phyloP scores from a whole-genome alignment of 1,140 invertebrate genomes.

The Tenebrio molitor region DNA sequence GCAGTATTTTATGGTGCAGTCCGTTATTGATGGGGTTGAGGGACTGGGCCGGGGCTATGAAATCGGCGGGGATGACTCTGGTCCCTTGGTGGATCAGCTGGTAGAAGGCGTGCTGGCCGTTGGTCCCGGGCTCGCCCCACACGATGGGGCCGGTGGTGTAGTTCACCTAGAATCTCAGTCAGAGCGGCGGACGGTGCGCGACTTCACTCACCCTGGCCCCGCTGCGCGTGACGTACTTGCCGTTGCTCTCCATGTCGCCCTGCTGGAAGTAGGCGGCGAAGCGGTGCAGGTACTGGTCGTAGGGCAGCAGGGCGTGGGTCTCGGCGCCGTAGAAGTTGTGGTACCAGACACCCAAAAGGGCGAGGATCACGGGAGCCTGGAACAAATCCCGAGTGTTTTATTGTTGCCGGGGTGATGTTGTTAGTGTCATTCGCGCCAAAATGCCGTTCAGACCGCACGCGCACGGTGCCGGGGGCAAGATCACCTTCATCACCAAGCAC shows the following conservation, averaged over 20 bases:
- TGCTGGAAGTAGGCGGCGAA: constrained; percentile 99
- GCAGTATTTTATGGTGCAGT: constrained; percentile 87
- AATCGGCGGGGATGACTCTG: constrained; percentile 95
- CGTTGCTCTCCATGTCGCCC: constrained; percentile 99
- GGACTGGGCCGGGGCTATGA: constrained; percentile 93
- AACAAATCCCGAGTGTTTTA: constrained; percentile 59
- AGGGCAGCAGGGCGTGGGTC: constrained; percentile 96
- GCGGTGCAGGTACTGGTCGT: constrained; percentile 98
- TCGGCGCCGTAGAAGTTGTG: constrained; percentile 95
- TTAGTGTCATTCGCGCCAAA: too few species aligned
- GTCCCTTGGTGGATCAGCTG: constrained; percentile 95
- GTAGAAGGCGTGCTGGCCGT: constrained; percentile 99
- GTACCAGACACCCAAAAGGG: constrained; percentile 97
- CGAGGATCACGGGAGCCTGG: constrained; percentile 94
- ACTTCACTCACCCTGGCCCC: constrained; percentile 77
- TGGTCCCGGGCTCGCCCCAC: constrained; percentile 97
- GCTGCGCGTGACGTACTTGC: constrained; percentile 91
- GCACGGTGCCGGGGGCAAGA: background rate
- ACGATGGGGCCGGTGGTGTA: constrained; percentile 76
- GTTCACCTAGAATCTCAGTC: constrained; percentile 60
- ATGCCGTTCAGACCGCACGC: background rate
- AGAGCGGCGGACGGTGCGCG: too few species aligned
- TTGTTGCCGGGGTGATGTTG: too few species aligned
- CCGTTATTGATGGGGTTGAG: constrained; percentile 92
- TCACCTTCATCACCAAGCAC: background rate